Base-by-base conservation (phyloP, 2,888 invertebrate species). In the Ernsta delagoae region DNA sequence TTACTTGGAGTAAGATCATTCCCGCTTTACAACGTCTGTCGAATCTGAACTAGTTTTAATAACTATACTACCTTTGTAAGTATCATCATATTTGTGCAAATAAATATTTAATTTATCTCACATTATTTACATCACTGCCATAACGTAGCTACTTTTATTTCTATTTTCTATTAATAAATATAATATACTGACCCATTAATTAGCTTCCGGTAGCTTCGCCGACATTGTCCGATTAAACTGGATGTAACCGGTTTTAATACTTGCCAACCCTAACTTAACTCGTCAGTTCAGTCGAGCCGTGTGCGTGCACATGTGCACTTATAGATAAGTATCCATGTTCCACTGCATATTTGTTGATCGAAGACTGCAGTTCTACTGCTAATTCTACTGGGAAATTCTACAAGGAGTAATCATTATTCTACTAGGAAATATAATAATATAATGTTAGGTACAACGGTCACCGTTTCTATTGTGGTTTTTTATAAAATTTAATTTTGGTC, bases 311-410 rank as follows among this genome's bases (percentile, higher is more conserved):
- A 36, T 57, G 12, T 36, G 36, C 12, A 57, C 36, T 57, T 12
- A 54, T 9, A 56, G 56, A 56, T 56, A 56, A 56, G n/a, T 34
- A 6, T 1, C 56, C 56, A 5, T 16, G 9, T n/a, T 5, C n/a
- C 45, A 45, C n/a, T 54, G n/a, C 56, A 56, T 56, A 56, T 56
- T 56, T 56, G 36, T 56, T 56, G 31, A 24, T 31, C 36, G n/a
- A 56, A 5, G 4, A 34, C n/a, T 31, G 48, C n/a, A n/a, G n/a
- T 5, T 48, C 48, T 48, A 12, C 48, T 12, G 12, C 45, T 8
- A 43, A 8, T 6, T 53, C 24, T 53, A 53, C 12, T 9, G 12
- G 12, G 1, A 50, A 16, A 5, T 50, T 7, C 4, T 1, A 5
- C 5, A 36, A 36, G 36, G 5, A 5, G 36, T 4, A 5, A 36